phyloP scores from a whole-genome alignment of 2,797 vertebrate genomes.

The Emys orbicularis region DNA sequence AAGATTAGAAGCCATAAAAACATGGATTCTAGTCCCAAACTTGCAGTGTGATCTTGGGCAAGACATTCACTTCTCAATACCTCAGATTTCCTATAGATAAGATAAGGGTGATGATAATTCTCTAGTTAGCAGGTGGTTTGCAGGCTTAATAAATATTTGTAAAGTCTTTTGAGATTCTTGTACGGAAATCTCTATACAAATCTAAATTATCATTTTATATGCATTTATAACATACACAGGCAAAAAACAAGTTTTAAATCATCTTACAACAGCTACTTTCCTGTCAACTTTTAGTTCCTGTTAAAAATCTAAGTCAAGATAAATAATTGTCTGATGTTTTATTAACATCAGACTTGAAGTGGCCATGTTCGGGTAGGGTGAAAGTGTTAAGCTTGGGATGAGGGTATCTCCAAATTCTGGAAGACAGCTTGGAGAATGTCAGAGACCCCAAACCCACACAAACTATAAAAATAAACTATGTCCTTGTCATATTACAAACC shows the following conservation, averaged over 20 bases:
- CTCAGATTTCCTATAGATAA: neutral
- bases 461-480: neutral
- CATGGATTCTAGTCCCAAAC: neutral
- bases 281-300: neutral
- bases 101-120: neutral
- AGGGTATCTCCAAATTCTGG: neutral
- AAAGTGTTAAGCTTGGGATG: neutral
- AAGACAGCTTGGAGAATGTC: slow-evolving; percentile 16
- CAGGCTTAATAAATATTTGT: slow-evolving; percentile 1
- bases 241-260: neutral
- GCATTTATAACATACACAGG: neutral
- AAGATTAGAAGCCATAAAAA: neutral
- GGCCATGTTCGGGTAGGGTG: neutral
- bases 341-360: slow-evolving; percentile 33
- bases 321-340: slow-evolving; percentile 46
- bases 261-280: neutral
- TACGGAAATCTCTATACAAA: neutral
- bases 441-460: neutral
- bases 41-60: neutral
- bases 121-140: slow-evolving; percentile 26
- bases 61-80: neutral
- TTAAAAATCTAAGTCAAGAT: slow-evolving; percentile 19
- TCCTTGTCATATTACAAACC: neutral
- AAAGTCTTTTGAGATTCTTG: slow-evolving; percentile 6
- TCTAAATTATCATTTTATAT: neutral